These are phyloP conservation scores for Entomobrya proxima DNA, from an alignment of 2,888 invertebrate genomes.

Conservation along the genomic window DNA sequence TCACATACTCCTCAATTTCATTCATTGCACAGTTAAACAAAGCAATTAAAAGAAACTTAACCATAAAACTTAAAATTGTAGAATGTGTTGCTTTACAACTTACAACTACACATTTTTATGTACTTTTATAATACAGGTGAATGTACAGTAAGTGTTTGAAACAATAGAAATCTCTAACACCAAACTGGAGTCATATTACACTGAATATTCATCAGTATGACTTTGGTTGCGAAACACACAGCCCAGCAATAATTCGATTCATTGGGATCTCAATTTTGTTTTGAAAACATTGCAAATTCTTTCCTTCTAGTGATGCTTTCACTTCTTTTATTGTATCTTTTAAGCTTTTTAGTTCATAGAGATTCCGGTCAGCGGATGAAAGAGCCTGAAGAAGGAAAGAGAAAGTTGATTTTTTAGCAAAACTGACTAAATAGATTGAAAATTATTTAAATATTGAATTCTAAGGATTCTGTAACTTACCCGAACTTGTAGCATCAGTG, in stretches of 20 bases:
- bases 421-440: not conserved
- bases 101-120: no score
- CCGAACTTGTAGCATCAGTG: slow-evolving; percentile 91
- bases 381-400: slow-evolving; percentile 79
- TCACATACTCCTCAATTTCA: no score
- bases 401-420: not conserved
- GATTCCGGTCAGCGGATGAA: slow-evolving; percentile 89
- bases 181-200: no score
- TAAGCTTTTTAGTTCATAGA: slow-evolving; percentile 91
- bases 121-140: no score
- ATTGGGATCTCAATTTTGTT: slow-evolving; percentile 94
- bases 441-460: no score
- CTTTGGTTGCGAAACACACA: slow-evolving; percentile 76
- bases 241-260: slow-evolving; percentile 90
- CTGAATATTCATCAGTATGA: slow-evolving; percentile 45
- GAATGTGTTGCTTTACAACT: no score
- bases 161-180: no score
- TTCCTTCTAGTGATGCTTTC: slow-evolving; percentile 85
- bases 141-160: no score
- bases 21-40: no score
- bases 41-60: no score
- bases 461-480: no score
- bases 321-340: slow-evolving; percentile 95
- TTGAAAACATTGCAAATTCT: slow-evolving; percentile 88
- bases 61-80: no score